These are phyloP conservation scores for Seira ritae DNA, from an alignment of 2,888 invertebrate species.

Conservation along the genomic window DNA sequence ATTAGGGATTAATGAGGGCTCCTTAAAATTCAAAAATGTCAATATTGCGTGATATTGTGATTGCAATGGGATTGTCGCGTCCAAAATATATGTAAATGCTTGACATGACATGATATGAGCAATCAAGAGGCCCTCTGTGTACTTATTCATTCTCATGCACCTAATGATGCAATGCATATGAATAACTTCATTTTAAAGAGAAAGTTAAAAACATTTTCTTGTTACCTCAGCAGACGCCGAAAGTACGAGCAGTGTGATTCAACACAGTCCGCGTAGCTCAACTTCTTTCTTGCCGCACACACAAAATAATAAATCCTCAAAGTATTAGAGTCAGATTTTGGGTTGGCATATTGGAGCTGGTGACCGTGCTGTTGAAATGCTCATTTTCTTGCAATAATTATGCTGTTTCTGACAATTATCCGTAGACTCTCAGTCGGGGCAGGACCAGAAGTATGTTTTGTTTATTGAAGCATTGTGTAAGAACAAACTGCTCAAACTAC, in stretches of 20 bases:
- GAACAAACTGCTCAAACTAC: too few species aligned
- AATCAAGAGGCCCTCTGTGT: background rate
- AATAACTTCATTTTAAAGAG: conserved; percentile 6
- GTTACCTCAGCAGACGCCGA: conserved; percentile 65
- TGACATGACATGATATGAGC: background rate
- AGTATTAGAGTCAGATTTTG: conserved; percentile 5
- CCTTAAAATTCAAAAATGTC: too few species aligned
- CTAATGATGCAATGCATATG: background rate
- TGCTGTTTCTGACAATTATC: too few species aligned
- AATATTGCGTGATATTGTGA: too few species aligned
- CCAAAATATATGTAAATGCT: background rate
- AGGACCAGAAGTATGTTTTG: too few species aligned
- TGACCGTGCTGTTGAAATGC: background rate
- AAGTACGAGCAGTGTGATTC: conserved; percentile 64
- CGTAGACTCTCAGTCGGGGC: too few species aligned
- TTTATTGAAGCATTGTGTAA: too few species aligned
- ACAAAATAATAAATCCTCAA: background rate
- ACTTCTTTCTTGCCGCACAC: conserved; percentile 4
- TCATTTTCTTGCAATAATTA: background rate
- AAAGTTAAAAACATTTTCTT: background rate
- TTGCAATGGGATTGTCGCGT: background rate
- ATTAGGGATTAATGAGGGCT: background rate
- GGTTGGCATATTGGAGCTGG: background rate
- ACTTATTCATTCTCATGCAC: background rate
- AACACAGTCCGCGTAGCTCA: conserved; percentile 57